Base-by-base conservation (phyloP, 2,113 vertebrate genomes). In the Microcebus murinus region DNA sequence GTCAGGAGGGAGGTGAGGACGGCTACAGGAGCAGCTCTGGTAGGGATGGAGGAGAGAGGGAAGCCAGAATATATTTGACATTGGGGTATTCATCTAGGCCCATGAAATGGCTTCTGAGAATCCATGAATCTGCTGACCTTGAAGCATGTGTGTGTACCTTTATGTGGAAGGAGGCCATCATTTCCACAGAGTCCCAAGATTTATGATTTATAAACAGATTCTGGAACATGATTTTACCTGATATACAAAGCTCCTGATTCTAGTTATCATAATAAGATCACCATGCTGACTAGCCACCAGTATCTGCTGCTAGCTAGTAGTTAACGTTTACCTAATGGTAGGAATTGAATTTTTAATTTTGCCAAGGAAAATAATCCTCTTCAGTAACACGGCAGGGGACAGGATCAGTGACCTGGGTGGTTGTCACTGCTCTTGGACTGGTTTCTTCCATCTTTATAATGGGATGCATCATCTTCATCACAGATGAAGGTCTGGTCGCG, bases 301-400 rank as follows among this genome's bases (percentile, higher is more conserved):
- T 71, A 21, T 76, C 74, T 85, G 48, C 45, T 94, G 25, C 50
- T 50, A 34, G 63, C 11, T 63, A 39, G 10, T 87, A 10, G 59
- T 36, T 84, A 87, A 85, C 65, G 71, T 67, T 80, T 5, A 3
- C 34, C 14, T 81, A 87, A 45, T 59, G 27, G 36, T 23, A 77
- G 82, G 92, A 90, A 70, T 29, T 36, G 79, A 4, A 48, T 84
- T 96, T 96, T 97, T 91, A 87, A 92, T 92, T 92, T 88, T 95
- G 23, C 52, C 4, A 45, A 83, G 14, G 14, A 74, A 96, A 84
- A 93, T 52, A 73, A 45, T 34, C 39, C 63, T 94, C 50, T 73
- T 87, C n/a, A 45, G 4, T 87, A 86, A 52, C 31, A 80, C 0
- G 42, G 34, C 15, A 17, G 70, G 17, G 20, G 3, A 71, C 29